These are phyloP conservation scores for Lycophotia porphyrea DNA, from an alignment of 2,888 invertebrate genomes.

Conservation along the genomic window DNA sequence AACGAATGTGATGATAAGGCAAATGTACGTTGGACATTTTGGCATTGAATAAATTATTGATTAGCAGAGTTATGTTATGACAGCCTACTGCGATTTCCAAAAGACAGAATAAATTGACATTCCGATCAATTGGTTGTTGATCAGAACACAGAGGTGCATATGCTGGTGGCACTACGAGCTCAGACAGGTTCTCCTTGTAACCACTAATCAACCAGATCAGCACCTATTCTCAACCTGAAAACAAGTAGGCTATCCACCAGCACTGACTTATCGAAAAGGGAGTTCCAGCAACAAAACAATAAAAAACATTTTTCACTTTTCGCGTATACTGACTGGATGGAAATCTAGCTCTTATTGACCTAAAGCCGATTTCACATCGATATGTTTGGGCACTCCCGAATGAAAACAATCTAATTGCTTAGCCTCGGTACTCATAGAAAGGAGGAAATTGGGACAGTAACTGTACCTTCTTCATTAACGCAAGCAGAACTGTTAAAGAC, in stretches of 20 bases:
- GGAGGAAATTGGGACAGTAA: constrained; percentile 52
- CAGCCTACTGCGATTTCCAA: neutral
- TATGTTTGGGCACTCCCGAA: neutral
- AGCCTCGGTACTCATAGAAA: neutral
- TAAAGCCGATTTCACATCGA: neutral
- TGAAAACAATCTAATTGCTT: neutral
- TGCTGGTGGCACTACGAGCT: neutral
- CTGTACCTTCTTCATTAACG: constrained; percentile 47
- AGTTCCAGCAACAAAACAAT: neutral
- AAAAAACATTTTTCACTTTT: neutral
- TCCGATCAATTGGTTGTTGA: neutral
- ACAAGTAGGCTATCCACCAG: too few relatives aligned
- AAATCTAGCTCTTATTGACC: neutral
- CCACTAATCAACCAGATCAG: neutral
- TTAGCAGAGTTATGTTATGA: neutral
- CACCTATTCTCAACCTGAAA: neutral
- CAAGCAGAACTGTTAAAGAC: constrained; percentile 35
- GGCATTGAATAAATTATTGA: neutral
- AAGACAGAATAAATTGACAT: neutral
- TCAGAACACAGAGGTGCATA: neutral
- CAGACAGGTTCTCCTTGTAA: neutral
- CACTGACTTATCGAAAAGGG: neutral
- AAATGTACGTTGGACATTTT: neutral
- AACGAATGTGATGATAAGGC: neutral
- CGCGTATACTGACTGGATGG: neutral